Evolutionary conservation across 2,797 vertebrate genomes (phyloP).

Genomic region (Sphaeramia orbicularis): DNA sequence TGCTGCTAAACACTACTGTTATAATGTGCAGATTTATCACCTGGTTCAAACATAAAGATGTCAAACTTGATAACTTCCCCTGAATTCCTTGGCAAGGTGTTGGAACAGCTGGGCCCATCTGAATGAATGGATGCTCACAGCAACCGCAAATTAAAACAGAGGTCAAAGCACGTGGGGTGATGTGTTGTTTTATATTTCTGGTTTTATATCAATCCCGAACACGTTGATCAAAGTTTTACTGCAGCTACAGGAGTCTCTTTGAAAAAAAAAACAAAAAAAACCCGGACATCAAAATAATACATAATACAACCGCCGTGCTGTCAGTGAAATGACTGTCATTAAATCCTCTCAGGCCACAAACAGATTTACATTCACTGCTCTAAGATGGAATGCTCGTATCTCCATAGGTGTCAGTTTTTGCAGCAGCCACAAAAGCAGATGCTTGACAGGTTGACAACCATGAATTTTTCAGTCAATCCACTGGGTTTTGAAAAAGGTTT

Average conservation of each 20-base stretch:
- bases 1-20: constrained; percentile 14
- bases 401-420: constrained; percentile 34
- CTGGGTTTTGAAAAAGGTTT: constrained; percentile 38
- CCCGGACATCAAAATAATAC: constrained; percentile 27
- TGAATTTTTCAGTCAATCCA: constrained; percentile 55
- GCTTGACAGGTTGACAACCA: constrained; percentile 58
- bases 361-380: constrained; percentile 40
- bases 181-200: constrained; percentile 17
- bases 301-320: constrained; percentile 12
- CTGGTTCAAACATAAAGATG: constrained; percentile 26
- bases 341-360: constrained; percentile 18
- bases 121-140: constrained; percentile 10
- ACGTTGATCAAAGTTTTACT: constrained; percentile 26
- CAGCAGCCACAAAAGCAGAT: constrained; percentile 20
- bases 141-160: constrained; percentile 19
- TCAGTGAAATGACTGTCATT: constrained; percentile 43
- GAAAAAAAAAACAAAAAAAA: too few relatives aligned
- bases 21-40: constrained; percentile 20
- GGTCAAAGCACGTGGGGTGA: constrained; percentile 17
- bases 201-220: constrained; percentile 30
- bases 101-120: constrained; percentile 27
- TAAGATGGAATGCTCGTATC: constrained; percentile 22
- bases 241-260: constrained; percentile 13
- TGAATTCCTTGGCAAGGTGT: constrained; percentile 6
- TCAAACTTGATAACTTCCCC: constrained; percentile 24